phyloP scores from a whole-genome alignment of 2,797 vertebrate species.

The Clarias laeviceps region DNA sequence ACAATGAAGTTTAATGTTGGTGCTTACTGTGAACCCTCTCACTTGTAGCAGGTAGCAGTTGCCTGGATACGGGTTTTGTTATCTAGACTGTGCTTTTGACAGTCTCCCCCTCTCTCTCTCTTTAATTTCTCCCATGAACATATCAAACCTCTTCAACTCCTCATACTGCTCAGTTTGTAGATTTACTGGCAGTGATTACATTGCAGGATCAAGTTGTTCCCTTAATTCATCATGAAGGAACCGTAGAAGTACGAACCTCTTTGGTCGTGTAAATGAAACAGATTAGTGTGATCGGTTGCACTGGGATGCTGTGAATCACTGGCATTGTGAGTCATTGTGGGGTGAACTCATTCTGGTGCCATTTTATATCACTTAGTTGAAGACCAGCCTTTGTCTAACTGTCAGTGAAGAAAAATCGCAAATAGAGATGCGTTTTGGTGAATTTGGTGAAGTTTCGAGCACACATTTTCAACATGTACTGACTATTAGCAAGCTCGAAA shows the following conservation, averaged over 20 bases:
- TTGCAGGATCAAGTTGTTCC: neutral
- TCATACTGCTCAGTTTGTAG: neutral
- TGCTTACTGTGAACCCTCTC: constrained; percentile 7
- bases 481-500: neutral
- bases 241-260: neutral
- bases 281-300: neutral
- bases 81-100: constrained; percentile 34
- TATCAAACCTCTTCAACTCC: neutral
- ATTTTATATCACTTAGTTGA: neutral
- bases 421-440: neutral
- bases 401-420: neutral
- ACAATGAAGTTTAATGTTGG: constrained; percentile 41
- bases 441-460: neutral
- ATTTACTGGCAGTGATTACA: neutral
- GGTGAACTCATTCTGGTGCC: neutral
- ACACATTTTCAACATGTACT: neutral
- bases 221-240: neutral
- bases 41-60: constrained; percentile 36
- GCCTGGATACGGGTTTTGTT: constrained; percentile 39
- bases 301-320: neutral
- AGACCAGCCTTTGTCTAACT: neutral
- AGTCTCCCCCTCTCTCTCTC: neutral
- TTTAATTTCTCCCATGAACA: constrained; percentile 3
- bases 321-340: neutral
- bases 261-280: neutral